Evolutionary conservation across 2,888 invertebrate species (phyloP), one percentile per base, ranked within the genome.

Genomic region (Rugalucina vietnamica): DNA sequence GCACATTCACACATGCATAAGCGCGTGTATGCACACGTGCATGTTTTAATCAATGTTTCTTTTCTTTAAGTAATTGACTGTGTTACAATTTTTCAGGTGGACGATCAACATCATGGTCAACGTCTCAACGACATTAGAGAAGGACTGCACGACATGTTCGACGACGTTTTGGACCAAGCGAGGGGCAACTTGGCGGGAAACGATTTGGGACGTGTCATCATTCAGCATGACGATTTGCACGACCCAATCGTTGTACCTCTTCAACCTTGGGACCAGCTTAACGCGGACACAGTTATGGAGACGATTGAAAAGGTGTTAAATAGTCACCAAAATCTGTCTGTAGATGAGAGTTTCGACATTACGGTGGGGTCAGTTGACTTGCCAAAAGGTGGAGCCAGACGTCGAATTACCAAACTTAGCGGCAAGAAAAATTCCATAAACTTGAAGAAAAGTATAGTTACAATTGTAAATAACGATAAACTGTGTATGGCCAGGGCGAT

Each of bases 221-320:
- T 81, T 18, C 76, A 83, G 69, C 76, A 83, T 37, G 76, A 80
- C 0, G 85, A 76, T 37, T 43, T 86, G n/a, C 81, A 86, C 39
- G 79, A 86, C 49, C 84, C 86, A 1, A 79, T 88, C 14, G 79
- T 88, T 12, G 84, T 88, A n/a, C 85, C 85, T n/a, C 54, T 84
- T 8, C 81, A 78, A 27, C 73, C 81, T n/a, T 84, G 77, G 85
- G 80, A 82, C 39, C 36, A 78, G 32, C 50, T 84, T 14, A 71
- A 74, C 49, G 79, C 76, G 14, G 70, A 82, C 27, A 70, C 54
- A 1, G 77, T 84, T 18, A 84, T 84, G 76, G 70, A 39, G 3
- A 76, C 57, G 10, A 82, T 86, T 0, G 83, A 82, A 27, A 84
- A 84, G 37, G 87, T 88, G 14, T 72, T 88, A 0, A 84, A 88